Base-by-base conservation (phyloP, 2,113 vertebrate species). In the Rhombomys opimus region DNA sequence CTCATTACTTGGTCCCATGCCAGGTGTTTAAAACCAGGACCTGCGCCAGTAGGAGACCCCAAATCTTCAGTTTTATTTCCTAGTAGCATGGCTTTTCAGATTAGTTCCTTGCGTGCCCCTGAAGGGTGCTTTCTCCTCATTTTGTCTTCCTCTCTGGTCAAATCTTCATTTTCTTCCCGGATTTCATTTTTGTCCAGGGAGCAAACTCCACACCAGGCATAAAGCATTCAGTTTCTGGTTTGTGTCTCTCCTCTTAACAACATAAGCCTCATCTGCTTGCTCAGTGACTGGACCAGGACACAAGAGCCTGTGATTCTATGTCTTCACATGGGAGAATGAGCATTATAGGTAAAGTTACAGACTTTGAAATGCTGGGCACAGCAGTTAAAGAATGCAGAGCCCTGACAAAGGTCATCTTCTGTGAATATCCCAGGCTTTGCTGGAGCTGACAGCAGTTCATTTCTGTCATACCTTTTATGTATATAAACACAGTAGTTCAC, bases 401-500 rank as follows among this genome's bases (percentile, higher is more conserved):
- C 18, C 25, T 89, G 30, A 84, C 88, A 4, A 94, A 91, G 9
- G 92, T 11, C 38, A 23, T 81, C 18, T 96, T 98, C 67, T 18
- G 84, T 70, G 95, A 17, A 67, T 38, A 93, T 92, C 65, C 27
- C 2, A 59, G 38, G 2, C 78, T 68, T 89, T 96, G 23, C 25
- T 97, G 73, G 88, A 91, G 63, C 96, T 97, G 87, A 50, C 80
- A 96, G 87, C 80, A 77, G 82, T 94, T 98, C 78, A 93, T 97
- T 98, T 97, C 97, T 98, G 95, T 97, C 93, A 97, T 95, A 98
- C 97, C 97, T 98, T 99, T 98, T 97, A 98, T 98, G 98, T 98
- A 97, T 98, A 98, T 98, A 99, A 99, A 98, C 98, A 99, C 98
- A 99, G 98, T 98, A 98, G 98, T 99, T 99, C 98, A 97, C 97